Percentiles rank a stretch among this genome's conserved stretches.
These are phyloP conservation scores for Drosophila tani DNA, from an alignment of 1,140 invertebrate genomes.

Conservation along the genomic window DNA sequence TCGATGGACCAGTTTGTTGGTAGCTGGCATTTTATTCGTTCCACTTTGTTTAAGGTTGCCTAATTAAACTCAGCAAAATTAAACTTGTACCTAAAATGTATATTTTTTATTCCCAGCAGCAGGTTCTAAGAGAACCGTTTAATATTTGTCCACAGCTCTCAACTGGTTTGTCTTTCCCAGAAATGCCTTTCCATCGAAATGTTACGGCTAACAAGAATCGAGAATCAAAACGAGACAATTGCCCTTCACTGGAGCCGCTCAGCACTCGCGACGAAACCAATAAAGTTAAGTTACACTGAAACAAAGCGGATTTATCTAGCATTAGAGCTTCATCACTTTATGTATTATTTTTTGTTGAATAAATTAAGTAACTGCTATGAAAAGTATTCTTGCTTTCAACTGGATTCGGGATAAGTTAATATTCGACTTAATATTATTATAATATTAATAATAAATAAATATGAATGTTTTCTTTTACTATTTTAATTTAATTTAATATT, in stretches of 20 bases:
- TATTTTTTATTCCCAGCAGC: not conserved
- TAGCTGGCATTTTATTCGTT: not conserved
- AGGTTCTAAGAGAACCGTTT: not conserved
- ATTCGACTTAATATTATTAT: too few species aligned
- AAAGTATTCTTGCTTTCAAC: too few species aligned
- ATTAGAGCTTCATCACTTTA: too few species aligned
- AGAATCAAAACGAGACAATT: conserved; percentile 16
- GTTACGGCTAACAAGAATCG: not conserved
- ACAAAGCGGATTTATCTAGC: not conserved
- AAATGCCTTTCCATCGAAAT: not conserved
- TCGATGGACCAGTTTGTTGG: conserved; percentile 12
- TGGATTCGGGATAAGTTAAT: too few species aligned
- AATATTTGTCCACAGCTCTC: not conserved
- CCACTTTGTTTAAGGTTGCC: not conserved
- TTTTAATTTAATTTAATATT: too few species aligned
- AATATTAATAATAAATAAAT: too few species aligned
- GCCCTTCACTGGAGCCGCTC: conserved; percentile 8
- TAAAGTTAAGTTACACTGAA: not conserved
- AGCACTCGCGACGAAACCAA: conserved; percentile 7
- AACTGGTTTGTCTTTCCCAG: conserved; percentile 17
- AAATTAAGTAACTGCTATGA: too few species aligned
- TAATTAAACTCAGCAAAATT: conserved; percentile 2
- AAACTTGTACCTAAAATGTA: not conserved
- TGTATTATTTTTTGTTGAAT: too few species aligned
- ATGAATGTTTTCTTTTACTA: too few species aligned